Percentiles rank a stretch among this genome's conserved stretches.
Evolutionary conservation across 1,140 invertebrate genomes (phyloP).

Genomic region (Drosophila repletoides): DNA sequence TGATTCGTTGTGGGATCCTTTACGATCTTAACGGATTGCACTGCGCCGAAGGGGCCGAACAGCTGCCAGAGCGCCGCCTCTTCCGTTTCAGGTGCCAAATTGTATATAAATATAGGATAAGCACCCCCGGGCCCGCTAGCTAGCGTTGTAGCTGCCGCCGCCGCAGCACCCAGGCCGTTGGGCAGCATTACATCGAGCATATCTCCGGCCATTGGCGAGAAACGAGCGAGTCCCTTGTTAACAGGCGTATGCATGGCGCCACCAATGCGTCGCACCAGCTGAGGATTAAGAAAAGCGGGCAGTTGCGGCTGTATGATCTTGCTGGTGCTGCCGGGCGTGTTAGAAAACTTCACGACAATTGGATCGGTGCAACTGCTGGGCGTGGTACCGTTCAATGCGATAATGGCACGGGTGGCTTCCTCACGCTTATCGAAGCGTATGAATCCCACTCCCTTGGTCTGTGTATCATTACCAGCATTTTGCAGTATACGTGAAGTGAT

Average conservation of each 20-base stretch:
- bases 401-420: slow-evolving; percentile 85
- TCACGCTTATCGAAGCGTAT: slow-evolving; percentile 86
- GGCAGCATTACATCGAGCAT: slow-evolving; percentile 90
- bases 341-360: slow-evolving; percentile 86
- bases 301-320: slow-evolving; percentile 82
- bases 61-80: slow-evolving; percentile 99
- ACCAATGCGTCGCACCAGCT: slow-evolving; percentile 84
- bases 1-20: slow-evolving; percentile 99
- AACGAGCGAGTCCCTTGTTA: slow-evolving; percentile 93
- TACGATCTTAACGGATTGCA: slow-evolving; percentile 99
- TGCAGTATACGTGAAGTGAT: slow-evolving; percentile 94
- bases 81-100: slow-evolving; percentile 98
- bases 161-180: slow-evolving; percentile 88
- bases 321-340: slow-evolving; percentile 85
- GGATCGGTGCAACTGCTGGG: slow-evolving; percentile 85
- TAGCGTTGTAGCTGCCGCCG: slow-evolving; percentile 87
- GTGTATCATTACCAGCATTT: slow-evolving; percentile 84
- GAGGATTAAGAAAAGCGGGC: slow-evolving; percentile 84
- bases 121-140: slow-evolving; percentile 85
- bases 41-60: slow-evolving; percentile 99
- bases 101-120: slow-evolving; percentile 99
- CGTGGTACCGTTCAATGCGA: slow-evolving; percentile 85
- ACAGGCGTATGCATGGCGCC: slow-evolving; percentile 92
- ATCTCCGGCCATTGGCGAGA: slow-evolving; percentile 92
- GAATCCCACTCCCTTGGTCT: slow-evolving; percentile 86